These are phyloP conservation scores for Scomber japonicus DNA, from an alignment of 2,113 vertebrate genomes.

Conservation along the genomic window DNA sequence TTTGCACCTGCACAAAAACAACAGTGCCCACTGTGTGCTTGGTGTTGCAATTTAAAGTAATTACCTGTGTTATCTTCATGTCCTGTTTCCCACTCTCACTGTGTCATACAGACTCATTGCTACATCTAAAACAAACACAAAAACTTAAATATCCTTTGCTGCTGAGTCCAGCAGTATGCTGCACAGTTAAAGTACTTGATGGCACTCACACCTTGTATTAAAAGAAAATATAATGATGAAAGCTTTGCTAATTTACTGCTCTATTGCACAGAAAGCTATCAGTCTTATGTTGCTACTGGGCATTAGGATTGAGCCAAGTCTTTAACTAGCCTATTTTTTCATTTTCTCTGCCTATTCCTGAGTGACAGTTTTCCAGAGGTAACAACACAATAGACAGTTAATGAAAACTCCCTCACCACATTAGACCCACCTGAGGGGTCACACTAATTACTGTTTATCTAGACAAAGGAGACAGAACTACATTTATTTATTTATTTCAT, in stretches of 20 bases:
- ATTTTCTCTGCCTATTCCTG: constrained; percentile 42
- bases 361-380: constrained; percentile 31
- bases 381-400: no score
- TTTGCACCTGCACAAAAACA: not conserved
- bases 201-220: not conserved
- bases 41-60: constrained; percentile 4
- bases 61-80: not conserved
- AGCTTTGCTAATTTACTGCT: constrained; percentile 42
- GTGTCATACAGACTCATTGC: not conserved
- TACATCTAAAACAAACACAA: constrained; percentile 6
- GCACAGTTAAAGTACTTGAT: not conserved
- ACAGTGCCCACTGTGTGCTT: not conserved
- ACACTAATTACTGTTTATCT: no score
- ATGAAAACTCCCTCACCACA: no score
- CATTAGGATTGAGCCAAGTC: constrained; percentile 31
- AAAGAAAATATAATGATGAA: constrained; percentile 29
- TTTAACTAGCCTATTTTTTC: constrained; percentile 20
- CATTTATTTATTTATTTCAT: no score
- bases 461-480: no score
- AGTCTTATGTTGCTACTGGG: constrained; percentile 15
- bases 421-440: no score
- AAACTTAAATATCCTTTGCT: not conserved
- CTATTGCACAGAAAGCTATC: constrained; percentile 23
- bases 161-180: not conserved
- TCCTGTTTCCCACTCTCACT: not conserved